Evolutionary conservation across 92 coral and sea anemone species (phyloP).

Genomic region (Porites lobata): DNA sequence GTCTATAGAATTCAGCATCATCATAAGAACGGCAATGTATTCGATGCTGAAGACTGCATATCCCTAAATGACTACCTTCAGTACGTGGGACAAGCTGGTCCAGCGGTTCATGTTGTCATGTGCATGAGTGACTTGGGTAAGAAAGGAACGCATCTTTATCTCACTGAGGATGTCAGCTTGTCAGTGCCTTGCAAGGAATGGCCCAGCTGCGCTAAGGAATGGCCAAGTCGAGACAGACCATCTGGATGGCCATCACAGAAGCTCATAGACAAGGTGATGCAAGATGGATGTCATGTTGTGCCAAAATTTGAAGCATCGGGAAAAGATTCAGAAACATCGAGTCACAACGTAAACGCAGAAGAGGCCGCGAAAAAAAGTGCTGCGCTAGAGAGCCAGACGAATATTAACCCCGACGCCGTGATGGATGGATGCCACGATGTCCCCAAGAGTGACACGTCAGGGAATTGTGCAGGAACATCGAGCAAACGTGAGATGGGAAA

Average conservation of each 20-base stretch:
- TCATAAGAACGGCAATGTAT: background rate
- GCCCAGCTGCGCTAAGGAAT: conserved; percentile 71
- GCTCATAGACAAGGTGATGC: conserved; percentile 54
- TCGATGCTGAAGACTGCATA: conserved; percentile 14
- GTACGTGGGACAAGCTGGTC: conserved; percentile 75
- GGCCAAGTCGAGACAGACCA: conserved; percentile 57
- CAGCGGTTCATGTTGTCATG: conserved; percentile 68
- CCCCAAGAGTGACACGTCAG: conserved; percentile 22
- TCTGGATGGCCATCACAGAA: conserved; percentile 72
- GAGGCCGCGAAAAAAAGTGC: conserved; percentile 13
- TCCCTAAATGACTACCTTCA: conserved; percentile 20
- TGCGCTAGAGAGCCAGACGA: conserved; percentile 14
- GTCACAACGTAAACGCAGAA: conserved; percentile 9
- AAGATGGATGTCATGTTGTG: conserved; percentile 72
- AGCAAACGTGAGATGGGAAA: conserved; percentile 20
- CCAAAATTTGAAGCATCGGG: conserved; percentile 69
- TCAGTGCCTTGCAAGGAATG: conserved; percentile 70
- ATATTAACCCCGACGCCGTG: background rate
- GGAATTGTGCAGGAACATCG: conserved; percentile 11
- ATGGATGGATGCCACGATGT: conserved; percentile 58
- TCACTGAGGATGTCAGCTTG: conserved; percentile 74
- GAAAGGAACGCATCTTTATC: conserved; percentile 42
- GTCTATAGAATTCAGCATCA: conserved; percentile 32
- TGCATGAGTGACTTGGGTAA: conserved; percentile 36
- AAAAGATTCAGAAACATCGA: background rate